A percentile compares a stretch with the other conserved stretches of the same genome.
Conservation (phyloP, 2,888 invertebrate species). For the Anagyrus pseudococci region DNA sequence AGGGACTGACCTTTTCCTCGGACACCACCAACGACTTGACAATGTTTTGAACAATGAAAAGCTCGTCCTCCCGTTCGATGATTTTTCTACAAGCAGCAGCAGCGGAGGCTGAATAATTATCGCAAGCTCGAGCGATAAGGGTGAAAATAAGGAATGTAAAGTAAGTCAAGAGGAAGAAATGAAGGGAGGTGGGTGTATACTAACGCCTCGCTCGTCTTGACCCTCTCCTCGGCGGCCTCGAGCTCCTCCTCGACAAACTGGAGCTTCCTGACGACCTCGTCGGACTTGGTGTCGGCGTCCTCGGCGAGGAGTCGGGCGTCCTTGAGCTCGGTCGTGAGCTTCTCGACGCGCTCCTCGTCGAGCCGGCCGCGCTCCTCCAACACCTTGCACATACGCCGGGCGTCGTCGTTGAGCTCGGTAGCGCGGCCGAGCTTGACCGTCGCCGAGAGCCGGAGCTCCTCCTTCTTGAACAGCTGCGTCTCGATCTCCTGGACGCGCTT, state of each 20-base stretch:
- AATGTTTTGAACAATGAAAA: slow-evolving; percentile 60
- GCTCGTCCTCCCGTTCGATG: slow-evolving; percentile 59
- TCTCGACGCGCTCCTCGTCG: slow-evolving; percentile 72
- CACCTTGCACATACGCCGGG: slow-evolving; percentile 72
- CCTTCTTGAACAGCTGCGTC: slow-evolving; percentile 72
- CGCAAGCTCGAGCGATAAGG: neutral
- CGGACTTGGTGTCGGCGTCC: slow-evolving; percentile 75
- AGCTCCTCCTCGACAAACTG: slow-evolving; percentile 74
- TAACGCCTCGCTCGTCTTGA: slow-evolving; percentile 71
- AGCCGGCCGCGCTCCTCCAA: slow-evolving; percentile 71
- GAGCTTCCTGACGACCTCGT: slow-evolving; percentile 73
- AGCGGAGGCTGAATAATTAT: neutral
- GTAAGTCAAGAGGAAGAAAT: neutral
- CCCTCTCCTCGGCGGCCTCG: slow-evolving; percentile 73
- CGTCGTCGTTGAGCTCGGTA: slow-evolving; percentile 75
- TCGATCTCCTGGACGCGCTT: slow-evolving; percentile 74
- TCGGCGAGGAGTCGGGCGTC: slow-evolving; percentile 74
- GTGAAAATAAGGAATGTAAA: neutral
- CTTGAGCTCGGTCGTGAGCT: slow-evolving; percentile 71
- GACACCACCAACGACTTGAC: slow-evolving; percentile 60
- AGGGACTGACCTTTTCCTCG: slow-evolving; percentile 58
- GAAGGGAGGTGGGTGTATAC: slow-evolving; percentile 44
- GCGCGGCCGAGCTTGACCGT: slow-evolving; percentile 72
- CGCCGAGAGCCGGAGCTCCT: slow-evolving; percentile 70
- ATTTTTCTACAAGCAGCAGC: slow-evolving; percentile 52